These are phyloP conservation scores for Ophioderma brevispina DNA, from an alignment of 35 echinoderm and acorn worm genomes.

Conservation along the genomic window DNA sequence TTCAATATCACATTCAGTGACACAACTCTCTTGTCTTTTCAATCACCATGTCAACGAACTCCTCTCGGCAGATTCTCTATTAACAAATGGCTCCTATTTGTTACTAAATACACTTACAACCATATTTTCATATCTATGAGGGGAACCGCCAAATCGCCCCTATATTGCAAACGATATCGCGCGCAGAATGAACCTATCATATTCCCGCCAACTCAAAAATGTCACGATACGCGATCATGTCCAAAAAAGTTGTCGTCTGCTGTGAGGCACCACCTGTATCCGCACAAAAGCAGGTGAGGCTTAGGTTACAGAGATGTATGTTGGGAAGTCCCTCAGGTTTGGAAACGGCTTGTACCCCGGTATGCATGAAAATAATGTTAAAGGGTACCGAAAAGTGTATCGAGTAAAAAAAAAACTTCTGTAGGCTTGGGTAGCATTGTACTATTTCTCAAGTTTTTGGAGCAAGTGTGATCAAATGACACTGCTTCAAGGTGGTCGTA, in stretches of 20 bases:
- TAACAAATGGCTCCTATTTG: neutral
- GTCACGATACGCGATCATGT: too few species aligned
- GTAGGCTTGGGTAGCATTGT: neutral
- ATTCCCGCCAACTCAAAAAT: neutral
- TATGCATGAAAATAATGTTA: neutral
- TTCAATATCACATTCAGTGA: too few species aligned
- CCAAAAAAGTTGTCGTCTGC: slow-evolving; percentile 1
- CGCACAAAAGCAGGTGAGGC: neutral
- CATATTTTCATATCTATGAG: neutral
- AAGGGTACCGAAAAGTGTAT: neutral
- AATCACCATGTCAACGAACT: neutral
- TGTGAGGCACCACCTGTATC: neutral
- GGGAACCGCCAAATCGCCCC: neutral
- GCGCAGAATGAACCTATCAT: neutral
- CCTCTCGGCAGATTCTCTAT: neutral
- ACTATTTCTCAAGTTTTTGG: neutral
- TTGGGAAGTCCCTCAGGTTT: slow-evolving; percentile 1
- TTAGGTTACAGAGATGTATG: neutral
- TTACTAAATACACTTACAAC: neutral
- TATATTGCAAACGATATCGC: neutral
- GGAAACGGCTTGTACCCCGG: neutral
- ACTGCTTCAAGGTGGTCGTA: neutral
- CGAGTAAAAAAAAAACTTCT: neutral
- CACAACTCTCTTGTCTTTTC: neutral
- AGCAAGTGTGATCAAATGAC: neutral